phyloP scores from a whole-genome alignment of 2,888 invertebrate genomes.

The Coleophora deauratella region DNA sequence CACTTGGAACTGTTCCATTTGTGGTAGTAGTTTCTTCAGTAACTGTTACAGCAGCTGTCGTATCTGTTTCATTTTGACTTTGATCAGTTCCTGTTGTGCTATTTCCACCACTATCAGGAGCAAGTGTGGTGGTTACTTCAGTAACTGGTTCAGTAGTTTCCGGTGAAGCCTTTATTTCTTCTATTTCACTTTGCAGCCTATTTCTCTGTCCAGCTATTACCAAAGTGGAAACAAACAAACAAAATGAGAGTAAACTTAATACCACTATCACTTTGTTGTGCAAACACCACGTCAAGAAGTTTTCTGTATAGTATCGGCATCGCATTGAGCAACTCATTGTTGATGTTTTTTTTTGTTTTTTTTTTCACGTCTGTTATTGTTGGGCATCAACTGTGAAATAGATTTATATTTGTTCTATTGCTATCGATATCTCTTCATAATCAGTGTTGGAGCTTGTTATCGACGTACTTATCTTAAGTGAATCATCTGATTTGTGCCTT shows the following conservation, averaged over 20 bases:
- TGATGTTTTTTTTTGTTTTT: slow-evolving; percentile 8
- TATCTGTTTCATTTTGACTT: neutral
- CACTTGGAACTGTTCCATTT: neutral
- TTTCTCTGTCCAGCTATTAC: slow-evolving; percentile 48
- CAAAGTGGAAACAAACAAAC: slow-evolving; percentile 50
- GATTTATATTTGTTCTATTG: neutral
- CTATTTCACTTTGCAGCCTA: slow-evolving; percentile 26
- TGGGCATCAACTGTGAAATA: neutral
- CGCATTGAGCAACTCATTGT: slow-evolving; percentile 29
- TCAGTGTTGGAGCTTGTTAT: too few relatives aligned
- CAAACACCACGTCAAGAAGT: slow-evolving; percentile 43
- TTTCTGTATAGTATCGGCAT: slow-evolving; percentile 43
- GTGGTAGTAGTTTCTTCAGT: neutral
- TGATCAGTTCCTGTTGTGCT: slow-evolving; percentile 1
- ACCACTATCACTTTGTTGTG: slow-evolving; percentile 59
- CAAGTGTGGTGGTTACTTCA: neutral
- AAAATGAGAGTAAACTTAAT: slow-evolving; percentile 44
- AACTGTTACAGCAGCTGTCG: neutral
- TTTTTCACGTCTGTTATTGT: slow-evolving; percentile 2
- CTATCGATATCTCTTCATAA: too few relatives aligned
- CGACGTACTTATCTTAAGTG: too few relatives aligned
- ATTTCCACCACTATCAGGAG: neutral
- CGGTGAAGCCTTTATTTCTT: slow-evolving; percentile 21
- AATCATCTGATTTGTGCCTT: too few relatives aligned
- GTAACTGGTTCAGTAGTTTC: slow-evolving; percentile 4